Evolutionary conservation across 1,140 invertebrate genomes (phyloP), one percentile per base, ranked within the genome.

Genomic region (Heliconius melpomene): DNA sequence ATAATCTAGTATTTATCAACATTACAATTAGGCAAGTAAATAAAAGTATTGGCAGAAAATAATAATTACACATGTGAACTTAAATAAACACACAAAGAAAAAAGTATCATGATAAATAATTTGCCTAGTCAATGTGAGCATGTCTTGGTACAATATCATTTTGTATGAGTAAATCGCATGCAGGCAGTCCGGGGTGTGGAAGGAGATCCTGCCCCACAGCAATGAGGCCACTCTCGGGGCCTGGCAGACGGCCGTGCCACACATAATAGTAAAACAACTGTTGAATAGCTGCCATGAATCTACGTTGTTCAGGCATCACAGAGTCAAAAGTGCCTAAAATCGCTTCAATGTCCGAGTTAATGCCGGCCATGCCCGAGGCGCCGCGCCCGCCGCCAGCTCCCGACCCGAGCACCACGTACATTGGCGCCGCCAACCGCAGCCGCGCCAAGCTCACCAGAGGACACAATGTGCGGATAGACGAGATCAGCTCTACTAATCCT

Each of bases 181-280:
- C 96, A 1, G 96, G 95, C 89, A 97, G 96, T 52, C 96, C 96
- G 20, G 91, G 91, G 38, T 96, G 93, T 0, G 96, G 92, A 9
- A 96, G 88, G 0, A 95, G 94, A 87, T 97, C 97, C 87, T 97
- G 96, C 6, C 95, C 96, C 2, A 97, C 95, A 36, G 96, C 93
- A 2, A 97, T 93, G 26, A 97, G 93, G 8, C 95, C 91, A 8
- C 91, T 84, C 60, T 96, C 94, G 26, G 76, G 76, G 2, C 96
- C 95, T 8, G 95, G 90, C 29, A 97, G 91, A 72, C 95, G 95
- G 13, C 97, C 97, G 79, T 97, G 95, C 94, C 96, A 96, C 0
- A 98, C 97, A 83, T 96, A 98, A 82, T 97, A 96, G 86, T 98
- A 98, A 89, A 98, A 98, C 1, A 98, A 89, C 75, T 97, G 96